Percentiles rank a stretch among this genome's conserved stretches.
phyloP scores from a whole-genome alignment of 2,797 vertebrate species.

The Triplophysa yarkandensis region DNA sequence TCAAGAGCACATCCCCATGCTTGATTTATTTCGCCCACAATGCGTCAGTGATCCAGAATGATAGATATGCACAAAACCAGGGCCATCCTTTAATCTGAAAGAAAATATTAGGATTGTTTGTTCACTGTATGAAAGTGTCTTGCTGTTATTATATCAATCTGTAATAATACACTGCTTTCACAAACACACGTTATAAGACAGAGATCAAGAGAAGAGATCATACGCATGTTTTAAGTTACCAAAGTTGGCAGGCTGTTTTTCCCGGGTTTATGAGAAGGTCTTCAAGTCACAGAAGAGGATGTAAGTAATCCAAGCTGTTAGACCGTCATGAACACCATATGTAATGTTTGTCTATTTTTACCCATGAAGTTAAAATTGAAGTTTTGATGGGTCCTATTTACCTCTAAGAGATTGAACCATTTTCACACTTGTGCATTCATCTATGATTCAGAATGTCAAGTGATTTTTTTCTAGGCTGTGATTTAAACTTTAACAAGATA shows the following conservation, averaged over 20 bases:
- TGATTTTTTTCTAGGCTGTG: background rate
- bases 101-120: background rate
- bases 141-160: background rate
- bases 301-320: slow-evolving; percentile 24
- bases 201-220: slow-evolving; percentile 16
- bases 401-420: too few species aligned
- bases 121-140: background rate
- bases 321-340: background rate
- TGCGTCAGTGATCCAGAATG: slow-evolving; percentile 2
- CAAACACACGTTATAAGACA: slow-evolving; percentile 11
- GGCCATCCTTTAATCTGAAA: background rate
- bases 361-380: too few species aligned
- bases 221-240: slow-evolving; percentile 23
- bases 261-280: slow-evolving; percentile 14
- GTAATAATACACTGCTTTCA: too few species aligned
- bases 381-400: too few species aligned
- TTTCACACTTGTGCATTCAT: too few species aligned
- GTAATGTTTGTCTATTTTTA: too few species aligned
- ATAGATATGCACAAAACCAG: background rate
- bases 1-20: background rate
- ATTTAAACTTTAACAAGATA: background rate
- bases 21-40: background rate
- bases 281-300: background rate
- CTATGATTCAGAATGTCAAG: background rate
- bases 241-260: slow-evolving; percentile 24